These are phyloP conservation scores for Cyclophora albipunctata DNA, from an alignment of 2,888 invertebrate genomes.

Conservation along the genomic window DNA sequence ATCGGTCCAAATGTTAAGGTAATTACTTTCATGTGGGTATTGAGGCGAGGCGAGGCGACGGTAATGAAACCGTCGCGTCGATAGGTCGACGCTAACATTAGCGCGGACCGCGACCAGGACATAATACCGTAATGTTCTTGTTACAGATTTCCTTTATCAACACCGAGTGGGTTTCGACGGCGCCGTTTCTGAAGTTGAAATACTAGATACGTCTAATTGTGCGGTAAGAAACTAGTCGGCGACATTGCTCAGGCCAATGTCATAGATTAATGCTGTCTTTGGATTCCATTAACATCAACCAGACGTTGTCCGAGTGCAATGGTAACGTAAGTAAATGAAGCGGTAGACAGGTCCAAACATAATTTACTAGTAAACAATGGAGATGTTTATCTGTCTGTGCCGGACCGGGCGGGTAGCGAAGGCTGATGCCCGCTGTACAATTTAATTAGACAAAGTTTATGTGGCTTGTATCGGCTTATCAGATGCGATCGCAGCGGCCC, in stretches of 20 bases:
- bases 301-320: constrained; percentile 9
- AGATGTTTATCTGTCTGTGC: constrained; percentile 58
- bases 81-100: background rate
- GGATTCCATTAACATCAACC: constrained; percentile 8
- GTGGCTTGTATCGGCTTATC: constrained; percentile 54
- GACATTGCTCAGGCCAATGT: constrained; percentile 3
- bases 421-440: constrained; percentile 57
- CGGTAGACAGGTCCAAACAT: constrained; percentile 51
- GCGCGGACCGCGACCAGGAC: constrained; percentile 4
- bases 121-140: constrained; percentile 37
- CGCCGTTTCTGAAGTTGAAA: constrained; percentile 85
- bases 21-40: constrained; percentile 11
- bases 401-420: constrained; percentile 33
- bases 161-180: constrained; percentile 86
- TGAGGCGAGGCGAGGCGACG: constrained; percentile 3
- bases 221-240: constrained; percentile 75
- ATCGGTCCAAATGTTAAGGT: constrained; percentile 31
- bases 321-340: constrained; percentile 40
- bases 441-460: constrained; percentile 71
- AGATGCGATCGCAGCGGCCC: constrained; percentile 43
- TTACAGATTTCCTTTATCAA: constrained; percentile 87
- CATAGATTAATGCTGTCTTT: constrained; percentile 15
- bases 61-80: constrained; percentile 7
- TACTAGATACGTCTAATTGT: constrained; percentile 86
- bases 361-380: constrained; percentile 67